These are phyloP conservation scores for Lasius platythorax DNA, from an alignment of 2,888 invertebrate genomes.

Conservation along the genomic window DNA sequence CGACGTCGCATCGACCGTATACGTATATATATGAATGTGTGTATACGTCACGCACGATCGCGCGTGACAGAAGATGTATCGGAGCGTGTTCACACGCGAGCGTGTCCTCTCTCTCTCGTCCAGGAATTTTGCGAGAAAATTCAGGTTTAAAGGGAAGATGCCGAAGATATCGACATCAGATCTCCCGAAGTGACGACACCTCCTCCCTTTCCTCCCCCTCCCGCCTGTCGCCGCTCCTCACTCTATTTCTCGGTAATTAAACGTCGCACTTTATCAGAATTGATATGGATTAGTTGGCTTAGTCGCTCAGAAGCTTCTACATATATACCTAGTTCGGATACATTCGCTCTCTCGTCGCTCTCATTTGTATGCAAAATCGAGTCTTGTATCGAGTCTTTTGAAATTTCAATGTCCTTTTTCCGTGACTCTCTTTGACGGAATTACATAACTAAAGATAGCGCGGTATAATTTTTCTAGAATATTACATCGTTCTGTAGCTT, in stretches of 20 bases:
- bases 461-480: not conserved
- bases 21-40: not conserved
- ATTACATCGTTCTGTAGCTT: not conserved
- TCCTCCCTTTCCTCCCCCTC: not conserved
- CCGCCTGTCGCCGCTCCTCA: not conserved
- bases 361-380: not conserved
- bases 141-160: not conserved
- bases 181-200: not conserved
- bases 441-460: not conserved
- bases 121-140: not conserved
- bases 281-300: not conserved
- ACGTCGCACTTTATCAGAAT: not conserved
- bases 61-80: conserved; percentile 15
- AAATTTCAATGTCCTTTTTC: not conserved
- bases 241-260: not conserved
- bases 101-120: not conserved
- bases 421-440: not conserved
- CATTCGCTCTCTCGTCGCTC: not conserved
- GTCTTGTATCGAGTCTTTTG: not conserved
- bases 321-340: too few relatives aligned
- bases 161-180: too few relatives aligned
- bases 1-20: not conserved
- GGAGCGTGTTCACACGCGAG: not conserved
- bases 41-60: not conserved
- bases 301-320: not conserved